Percentiles rank a stretch among this genome's conserved stretches.
Conservation (phyloP, 2,888 invertebrate genomes). For the Octonoba sinensis region DNA sequence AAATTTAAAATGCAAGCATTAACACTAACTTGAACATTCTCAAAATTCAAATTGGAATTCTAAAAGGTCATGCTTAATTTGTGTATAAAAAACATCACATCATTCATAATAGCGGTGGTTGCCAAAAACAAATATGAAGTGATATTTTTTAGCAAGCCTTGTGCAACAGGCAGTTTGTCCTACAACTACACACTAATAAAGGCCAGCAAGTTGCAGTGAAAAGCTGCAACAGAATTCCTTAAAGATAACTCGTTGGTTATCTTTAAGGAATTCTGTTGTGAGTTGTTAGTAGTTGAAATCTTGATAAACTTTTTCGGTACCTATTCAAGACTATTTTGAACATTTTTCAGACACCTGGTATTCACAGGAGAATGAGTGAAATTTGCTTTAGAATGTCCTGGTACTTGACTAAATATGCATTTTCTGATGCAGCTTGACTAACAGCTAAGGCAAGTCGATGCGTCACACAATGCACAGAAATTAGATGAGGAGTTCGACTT, state of each 20-base stretch:
- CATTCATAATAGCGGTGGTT: conserved; percentile 7
- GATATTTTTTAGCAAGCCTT: conserved; percentile 1
- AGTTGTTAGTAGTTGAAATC: background rate
- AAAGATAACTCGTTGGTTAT: conserved; percentile 6
- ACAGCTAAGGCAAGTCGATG: background rate
- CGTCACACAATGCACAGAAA: conserved; percentile 6
- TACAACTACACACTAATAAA: conserved; percentile 1
- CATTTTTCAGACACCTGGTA: background rate
- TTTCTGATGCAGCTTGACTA: conserved; percentile 12
- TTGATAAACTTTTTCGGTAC: background rate
- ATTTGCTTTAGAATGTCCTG: conserved; percentile 10
- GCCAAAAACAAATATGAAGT: conserved; percentile 10
- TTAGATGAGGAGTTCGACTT: background rate
- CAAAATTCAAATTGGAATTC: conserved; percentile 8
- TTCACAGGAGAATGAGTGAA: conserved; percentile 3
- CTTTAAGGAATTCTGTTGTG: background rate
- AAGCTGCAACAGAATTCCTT: background rate
- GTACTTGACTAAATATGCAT: conserved; percentile 5
- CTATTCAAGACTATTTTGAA: background rate
- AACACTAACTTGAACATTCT: background rate
- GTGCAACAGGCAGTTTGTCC: conserved; percentile 11
- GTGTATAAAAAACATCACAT: background rate
- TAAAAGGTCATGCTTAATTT: background rate
- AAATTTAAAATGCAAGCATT: background rate
- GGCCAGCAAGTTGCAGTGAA: conserved; percentile 2